Conservation (phyloP, 2,888 invertebrate species). For the Germaria angustata region DNA sequence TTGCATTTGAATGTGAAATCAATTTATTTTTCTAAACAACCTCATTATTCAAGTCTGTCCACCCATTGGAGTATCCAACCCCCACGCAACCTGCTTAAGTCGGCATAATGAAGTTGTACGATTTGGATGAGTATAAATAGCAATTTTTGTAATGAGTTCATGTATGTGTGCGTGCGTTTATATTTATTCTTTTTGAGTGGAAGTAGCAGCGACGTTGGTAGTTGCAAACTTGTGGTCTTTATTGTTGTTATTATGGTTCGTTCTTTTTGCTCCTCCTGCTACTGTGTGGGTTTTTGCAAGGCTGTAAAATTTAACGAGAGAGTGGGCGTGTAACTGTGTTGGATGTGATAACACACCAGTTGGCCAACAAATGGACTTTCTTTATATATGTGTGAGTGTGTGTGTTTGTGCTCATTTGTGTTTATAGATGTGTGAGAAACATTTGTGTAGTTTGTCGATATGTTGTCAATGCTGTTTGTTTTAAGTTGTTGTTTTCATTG, state of each 20-base stretch:
- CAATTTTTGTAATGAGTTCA: background rate
- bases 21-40: slow-evolving; percentile 51
- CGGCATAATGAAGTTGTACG: background rate
- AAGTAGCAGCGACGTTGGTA: slow-evolving; percentile 1
- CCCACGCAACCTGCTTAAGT: slow-evolving; percentile 10
- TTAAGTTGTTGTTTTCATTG: background rate
- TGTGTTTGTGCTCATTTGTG: background rate
- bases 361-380: slow-evolving; percentile 40
- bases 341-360: slow-evolving; percentile 51
- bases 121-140: background rate
- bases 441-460: slow-evolving; percentile 26
- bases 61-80: background rate
- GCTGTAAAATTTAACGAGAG: slow-evolving; percentile 32
- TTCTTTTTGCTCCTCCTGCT: background rate
- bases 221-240: slow-evolving; percentile 7
- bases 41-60: slow-evolving; percentile 25
- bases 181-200: background rate
- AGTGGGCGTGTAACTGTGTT: slow-evolving; percentile 45
- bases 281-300: slow-evolving; percentile 32
- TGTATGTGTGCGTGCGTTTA: background rate
- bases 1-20: slow-evolving; percentile 57
- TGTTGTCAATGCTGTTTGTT: slow-evolving; percentile 43
- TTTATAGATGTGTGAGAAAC: background rate
- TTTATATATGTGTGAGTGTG: background rate
- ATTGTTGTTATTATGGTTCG: slow-evolving; percentile 7